Base-by-base conservation (phyloP, 2,113 vertebrate genomes). In the Setophaga coronata region DNA sequence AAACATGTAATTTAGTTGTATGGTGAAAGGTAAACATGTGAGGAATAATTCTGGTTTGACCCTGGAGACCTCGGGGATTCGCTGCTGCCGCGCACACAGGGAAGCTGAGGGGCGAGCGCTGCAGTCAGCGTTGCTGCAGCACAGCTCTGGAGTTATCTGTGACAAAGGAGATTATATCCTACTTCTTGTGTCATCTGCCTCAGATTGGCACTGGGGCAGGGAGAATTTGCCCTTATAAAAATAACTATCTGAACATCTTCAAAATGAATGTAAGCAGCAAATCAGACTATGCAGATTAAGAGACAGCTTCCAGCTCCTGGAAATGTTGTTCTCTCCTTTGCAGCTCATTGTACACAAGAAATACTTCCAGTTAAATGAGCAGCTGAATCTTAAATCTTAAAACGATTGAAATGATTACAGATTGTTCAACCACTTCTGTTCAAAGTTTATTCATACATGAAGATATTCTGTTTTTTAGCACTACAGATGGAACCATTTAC, bases 401-500 rank as follows among this genome's bases (percentile, higher is more conserved):
- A 56, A 92, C 51, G 53, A 96, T 78, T 92, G 95, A 95, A 97
- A 93, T 96, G 79, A 95, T 96, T 96, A 83, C 91, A 85, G 58
- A 80, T 94, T 95, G 71, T 57, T 94, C 93, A 96, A 72, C 70
- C 85, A 93, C 94, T 97, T 97, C 96, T 93, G 84, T 80, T 97
- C 90, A 84, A 88, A 95, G 92, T 96, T 94, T 96, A 94, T 97
- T 97, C 95, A 97, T 82, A 98, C 87, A 93, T 94, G 94, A 97
- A 97, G 89, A 93, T 95, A 79, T 61, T 94, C 70, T 74, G 58
- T 11, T 2, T 89, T 97, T 95, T 96, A 96, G 84, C 71, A 69
- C 87, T 88, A 95, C 82, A 94, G 90, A 95, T 97, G 86, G 90
- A 93, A 92, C 92, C 70, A 81, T 90, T 97, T 97, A 96, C 87